Percentiles rank a stretch among this genome's conserved stretches.
These are phyloP conservation scores for Osedax fenrisi DNA, from an alignment of 2,888 invertebrate genomes.

Conservation along the genomic window DNA sequence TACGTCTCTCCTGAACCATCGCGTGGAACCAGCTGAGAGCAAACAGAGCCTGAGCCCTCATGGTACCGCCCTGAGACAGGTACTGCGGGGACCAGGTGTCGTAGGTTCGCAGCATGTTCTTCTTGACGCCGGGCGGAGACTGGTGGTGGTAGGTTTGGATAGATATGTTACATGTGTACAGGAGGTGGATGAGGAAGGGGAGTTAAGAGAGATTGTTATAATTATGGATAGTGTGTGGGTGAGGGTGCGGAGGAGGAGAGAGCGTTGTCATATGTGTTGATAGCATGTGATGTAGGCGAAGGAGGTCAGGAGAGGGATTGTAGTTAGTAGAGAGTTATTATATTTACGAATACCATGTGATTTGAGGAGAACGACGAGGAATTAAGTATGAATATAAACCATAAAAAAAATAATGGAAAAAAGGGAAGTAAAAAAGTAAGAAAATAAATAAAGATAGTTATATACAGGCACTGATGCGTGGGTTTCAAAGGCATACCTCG, in stretches of 20 bases:
- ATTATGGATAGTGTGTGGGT: background rate
- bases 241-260: background rate
- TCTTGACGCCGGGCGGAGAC: slow-evolving; percentile 74
- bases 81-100: slow-evolving; percentile 59
- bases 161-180: background rate
- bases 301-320: background rate
- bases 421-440: background rate
- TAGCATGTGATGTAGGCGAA: background rate
- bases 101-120: slow-evolving; percentile 66
- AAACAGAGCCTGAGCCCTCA: slow-evolving; percentile 57
- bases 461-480: background rate
- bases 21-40: slow-evolving; percentile 78
- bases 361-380: background rate
- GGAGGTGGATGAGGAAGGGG: background rate
- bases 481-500: slow-evolving; percentile 52
- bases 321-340: background rate
- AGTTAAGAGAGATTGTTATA: background rate
- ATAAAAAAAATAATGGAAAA: background rate
- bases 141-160: no score
- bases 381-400: background rate
- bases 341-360: background rate
- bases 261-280: background rate
- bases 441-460: background rate
- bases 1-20: slow-evolving; percentile 71
- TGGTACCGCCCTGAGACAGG: slow-evolving; percentile 44